Base-by-base conservation (phyloP, 2,797 vertebrate genomes). In the Sebastes dallii region DNA sequence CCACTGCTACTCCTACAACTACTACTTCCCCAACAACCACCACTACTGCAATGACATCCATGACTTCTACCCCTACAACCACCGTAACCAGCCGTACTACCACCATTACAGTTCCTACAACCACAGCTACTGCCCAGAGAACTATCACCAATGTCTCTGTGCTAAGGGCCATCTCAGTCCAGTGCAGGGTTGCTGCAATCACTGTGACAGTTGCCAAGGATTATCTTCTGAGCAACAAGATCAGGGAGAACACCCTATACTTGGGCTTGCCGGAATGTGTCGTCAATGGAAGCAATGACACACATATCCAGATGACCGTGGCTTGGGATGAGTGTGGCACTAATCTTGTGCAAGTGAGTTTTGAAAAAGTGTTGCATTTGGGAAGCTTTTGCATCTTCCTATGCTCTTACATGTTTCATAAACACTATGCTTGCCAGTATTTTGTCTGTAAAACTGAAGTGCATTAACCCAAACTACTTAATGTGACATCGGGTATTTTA, bases 251-350 rank as follows among this genome's bases (percentile, higher is more conserved):
- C 0, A 86, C 95, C 0, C 85, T 99, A 13, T 97, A 97, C 91
- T 92, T 99, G 72, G 97, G 97, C 3, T 72, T 73, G 20, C 89
- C 83, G 1, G 83, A 24, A n/a, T 99, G 98, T 89, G 95, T 90
- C 0, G 81, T 95, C 59, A 97, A 90, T 2, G 39, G 25, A 54
- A 86, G 72, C 58, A 98, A 97, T 6, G 9, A 6, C 73, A 96
- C 95, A 0, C 96, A 97, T 0, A 87, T 92, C 29, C 78, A 94
- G 66, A 95, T 99, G 88, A 94, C 87, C 1, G 93, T 94, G 0
- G 82, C 82, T 0, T 99, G 97, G 98, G 80, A 91, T 0, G 74
- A 96, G 73, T 99, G 98, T 0, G 90, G 69, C 36, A 97, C 96
- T 4, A 22, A 46, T 0, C 34, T 96, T 5, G 70, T 92, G 8